Percentiles rank a stretch among this genome's conserved stretches.
Evolutionary conservation across 2,797 vertebrate genomes (phyloP).

Genomic region (Acrossocheilus fasciatus): DNA sequence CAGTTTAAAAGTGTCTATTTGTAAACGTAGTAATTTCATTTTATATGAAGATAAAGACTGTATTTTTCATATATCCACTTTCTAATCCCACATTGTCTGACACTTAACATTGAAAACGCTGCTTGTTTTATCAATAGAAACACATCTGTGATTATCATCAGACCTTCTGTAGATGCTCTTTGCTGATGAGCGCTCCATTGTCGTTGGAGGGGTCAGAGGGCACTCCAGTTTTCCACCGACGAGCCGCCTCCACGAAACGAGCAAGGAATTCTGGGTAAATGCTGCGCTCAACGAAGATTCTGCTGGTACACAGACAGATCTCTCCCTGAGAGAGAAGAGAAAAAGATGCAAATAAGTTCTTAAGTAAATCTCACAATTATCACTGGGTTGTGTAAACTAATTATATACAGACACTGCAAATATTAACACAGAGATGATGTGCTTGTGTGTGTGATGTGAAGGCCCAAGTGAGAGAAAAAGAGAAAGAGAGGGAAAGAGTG

Average conservation of each 20-base stretch:
- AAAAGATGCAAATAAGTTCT: neutral
- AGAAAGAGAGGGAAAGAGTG: neutral
- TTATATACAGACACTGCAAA: neutral
- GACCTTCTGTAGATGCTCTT: conserved; percentile 94
- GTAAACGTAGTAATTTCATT: neutral
- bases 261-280: conserved; percentile 89
- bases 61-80: neutral
- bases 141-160: neutral
- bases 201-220: conserved; percentile 84
- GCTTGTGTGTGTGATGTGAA: neutral
- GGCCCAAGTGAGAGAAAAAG: neutral
- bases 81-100: neutral
- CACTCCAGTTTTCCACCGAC: conserved; percentile 88
- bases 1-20: neutral
- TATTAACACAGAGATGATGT: neutral
- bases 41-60: neutral
- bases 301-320: conserved; percentile 96
- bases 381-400: neutral
- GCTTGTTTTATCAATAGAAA: neutral
- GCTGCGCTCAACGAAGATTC: conserved; percentile 92
- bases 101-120: neutral
- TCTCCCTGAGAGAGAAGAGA: conserved; percentile 83
- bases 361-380: neutral
- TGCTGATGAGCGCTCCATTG: conserved; percentile 93
- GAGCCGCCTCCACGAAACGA: conserved; percentile 88